These are phyloP conservation scores for Orientallactaga sibirica DNA, from an alignment of 2,797 vertebrate genomes.

Conservation along the genomic window DNA sequence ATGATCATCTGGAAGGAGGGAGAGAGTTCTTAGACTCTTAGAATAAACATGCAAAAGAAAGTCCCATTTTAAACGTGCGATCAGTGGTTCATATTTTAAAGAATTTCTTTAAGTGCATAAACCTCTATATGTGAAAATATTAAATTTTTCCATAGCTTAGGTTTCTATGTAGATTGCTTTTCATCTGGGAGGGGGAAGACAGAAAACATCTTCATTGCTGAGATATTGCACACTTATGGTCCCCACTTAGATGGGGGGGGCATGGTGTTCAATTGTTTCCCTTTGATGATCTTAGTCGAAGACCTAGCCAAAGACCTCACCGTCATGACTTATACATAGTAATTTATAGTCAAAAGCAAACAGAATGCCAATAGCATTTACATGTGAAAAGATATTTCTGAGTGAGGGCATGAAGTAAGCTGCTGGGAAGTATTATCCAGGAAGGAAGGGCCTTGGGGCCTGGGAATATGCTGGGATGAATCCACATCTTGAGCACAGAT, in stretches of 20 bases:
- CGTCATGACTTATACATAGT: not conserved
- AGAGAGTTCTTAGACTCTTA: too few relatives aligned
- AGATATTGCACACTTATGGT: not conserved
- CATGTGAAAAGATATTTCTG: constrained; percentile 21
- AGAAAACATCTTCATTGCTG: not conserved
- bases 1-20: too few relatives aligned
- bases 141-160: not conserved
- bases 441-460: not conserved
- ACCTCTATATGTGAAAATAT: not conserved
- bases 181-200: not conserved
- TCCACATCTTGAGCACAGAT: constrained; percentile 36
- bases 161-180: not conserved
- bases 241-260: not conserved
- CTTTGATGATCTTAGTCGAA: not conserved
- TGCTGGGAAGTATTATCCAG: constrained; percentile 39
- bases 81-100: not conserved
- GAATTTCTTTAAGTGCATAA: not conserved
- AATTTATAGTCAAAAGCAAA: constrained; percentile 7
- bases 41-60: not conserved
- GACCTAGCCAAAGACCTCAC: not conserved
- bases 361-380: not conserved
- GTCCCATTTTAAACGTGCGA: constrained; percentile 29
- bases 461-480: constrained; percentile 11
- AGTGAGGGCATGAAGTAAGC: not conserved
- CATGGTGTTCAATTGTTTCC: not conserved